Percentiles rank a stretch among this genome's conserved stretches.
phyloP scores from a whole-genome alignment of 2,888 invertebrate species.

The Hemaris fuciformis region DNA sequence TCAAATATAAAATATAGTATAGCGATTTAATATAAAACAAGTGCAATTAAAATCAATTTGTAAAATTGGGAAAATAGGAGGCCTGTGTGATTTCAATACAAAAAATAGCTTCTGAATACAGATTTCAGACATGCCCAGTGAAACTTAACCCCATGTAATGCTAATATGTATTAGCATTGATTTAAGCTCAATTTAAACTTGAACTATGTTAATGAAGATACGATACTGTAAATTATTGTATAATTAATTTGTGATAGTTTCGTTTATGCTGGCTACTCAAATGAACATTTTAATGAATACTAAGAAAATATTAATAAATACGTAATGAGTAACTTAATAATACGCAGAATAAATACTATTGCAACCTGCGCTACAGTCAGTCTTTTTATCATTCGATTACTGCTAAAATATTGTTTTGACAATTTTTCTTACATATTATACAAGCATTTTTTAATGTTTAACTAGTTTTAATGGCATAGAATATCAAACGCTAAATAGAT shows the following conservation, averaged over 20 bases:
- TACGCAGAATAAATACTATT: too few relatives aligned
- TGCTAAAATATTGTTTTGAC: too few relatives aligned
- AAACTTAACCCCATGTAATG: constrained; percentile 25
- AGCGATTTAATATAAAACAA: not conserved
- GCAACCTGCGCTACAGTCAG: too few relatives aligned
- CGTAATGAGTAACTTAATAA: too few relatives aligned
- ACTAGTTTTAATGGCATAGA: too few relatives aligned
- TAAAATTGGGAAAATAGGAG: too few relatives aligned
- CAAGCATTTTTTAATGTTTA: too few relatives aligned
- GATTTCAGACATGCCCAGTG: not conserved
- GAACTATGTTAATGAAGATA: constrained; percentile 16
- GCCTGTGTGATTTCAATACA: too few relatives aligned
- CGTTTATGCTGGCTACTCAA: constrained; percentile 36
- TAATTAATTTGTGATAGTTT: constrained; percentile 32
- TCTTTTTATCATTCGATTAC: too few relatives aligned
- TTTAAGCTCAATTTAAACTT: not conserved
- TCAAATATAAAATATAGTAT: not conserved
- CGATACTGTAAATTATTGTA: constrained; percentile 39
- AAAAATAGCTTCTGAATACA: not conserved
- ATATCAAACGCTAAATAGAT: too few relatives aligned
- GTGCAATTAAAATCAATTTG: not conserved
- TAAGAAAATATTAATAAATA: too few relatives aligned
- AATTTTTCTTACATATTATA: too few relatives aligned
- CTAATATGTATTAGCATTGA: constrained; percentile 28
- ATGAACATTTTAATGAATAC: constrained; percentile 55